Conservation (phyloP, 2,113 vertebrate genomes). For the Rana temporaria region DNA sequence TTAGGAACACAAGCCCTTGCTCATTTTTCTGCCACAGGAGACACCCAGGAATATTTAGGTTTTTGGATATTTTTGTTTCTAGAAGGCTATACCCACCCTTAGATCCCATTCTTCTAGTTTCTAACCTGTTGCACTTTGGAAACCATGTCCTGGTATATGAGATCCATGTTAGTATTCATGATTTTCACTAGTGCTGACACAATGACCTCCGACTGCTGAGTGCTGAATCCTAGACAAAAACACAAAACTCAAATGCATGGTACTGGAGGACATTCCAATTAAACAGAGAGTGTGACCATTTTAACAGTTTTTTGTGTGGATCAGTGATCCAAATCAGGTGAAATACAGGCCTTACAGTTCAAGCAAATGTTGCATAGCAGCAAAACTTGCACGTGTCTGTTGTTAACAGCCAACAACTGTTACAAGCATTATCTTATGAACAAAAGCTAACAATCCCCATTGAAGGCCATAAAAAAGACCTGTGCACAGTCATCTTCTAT, state of each 20-base stretch:
- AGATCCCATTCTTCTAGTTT: background rate
- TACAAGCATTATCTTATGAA: no score
- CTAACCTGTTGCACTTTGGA: slow-evolving; percentile 94
- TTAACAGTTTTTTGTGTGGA: no score
- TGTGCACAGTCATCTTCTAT: no score
- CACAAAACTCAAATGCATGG: background rate
- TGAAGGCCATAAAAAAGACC: no score
- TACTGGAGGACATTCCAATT: background rate
- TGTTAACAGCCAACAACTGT: no score
- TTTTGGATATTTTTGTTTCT: background rate
- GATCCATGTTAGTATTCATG: slow-evolving; percentile 84
- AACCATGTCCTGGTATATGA: slow-evolving; percentile 90
- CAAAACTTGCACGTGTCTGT: background rate
- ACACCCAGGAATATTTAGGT: no score
- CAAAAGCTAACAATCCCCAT: no score
- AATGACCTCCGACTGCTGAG: slow-evolving; percentile 86
- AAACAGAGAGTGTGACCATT: background rate
- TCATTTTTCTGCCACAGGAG: no score
- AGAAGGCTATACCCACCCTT: background rate
- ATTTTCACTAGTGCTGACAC: slow-evolving; percentile 84
- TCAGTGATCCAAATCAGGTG: no score
- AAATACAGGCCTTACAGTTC: no score
- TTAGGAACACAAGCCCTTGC: no score
- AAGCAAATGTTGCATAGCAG: background rate
- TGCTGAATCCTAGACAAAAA: slow-evolving; percentile 79